Conservation (phyloP, 2,888 invertebrate species). For the Drosophila diplacantha region DNA sequence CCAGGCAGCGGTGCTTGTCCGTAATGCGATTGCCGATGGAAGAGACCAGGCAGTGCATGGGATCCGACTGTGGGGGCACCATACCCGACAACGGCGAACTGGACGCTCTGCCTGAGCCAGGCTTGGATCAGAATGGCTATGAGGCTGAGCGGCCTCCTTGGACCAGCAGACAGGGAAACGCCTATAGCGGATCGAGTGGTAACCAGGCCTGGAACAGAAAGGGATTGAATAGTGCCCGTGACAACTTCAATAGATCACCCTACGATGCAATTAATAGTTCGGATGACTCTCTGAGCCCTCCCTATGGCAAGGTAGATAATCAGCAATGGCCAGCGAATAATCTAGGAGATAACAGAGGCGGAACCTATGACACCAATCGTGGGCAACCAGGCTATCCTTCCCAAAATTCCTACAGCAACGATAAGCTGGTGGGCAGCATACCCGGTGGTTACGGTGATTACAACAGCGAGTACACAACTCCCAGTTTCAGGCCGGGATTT, state of each 20-base stretch:
- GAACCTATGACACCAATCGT: constrained; percentile 19
- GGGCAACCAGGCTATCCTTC: constrained; percentile 13
- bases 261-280: constrained; percentile 7
- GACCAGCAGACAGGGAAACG: background rate
- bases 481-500: constrained; percentile 14
- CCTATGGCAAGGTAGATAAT: background rate
- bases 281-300: background rate
- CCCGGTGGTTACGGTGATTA: constrained; percentile 9
- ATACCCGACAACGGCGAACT: constrained; percentile 54
- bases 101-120: constrained; percentile 37
- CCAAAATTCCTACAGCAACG: constrained; percentile 46
- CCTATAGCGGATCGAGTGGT: background rate
- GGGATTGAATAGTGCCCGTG: background rate
- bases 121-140: constrained; percentile 28
- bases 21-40: constrained; percentile 62
- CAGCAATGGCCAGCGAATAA: background rate
- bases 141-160: constrained; percentile 8
- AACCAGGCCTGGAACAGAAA: constrained; percentile 26
- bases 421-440: constrained; percentile 36
- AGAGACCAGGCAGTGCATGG: constrained; percentile 54
- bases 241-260: constrained; percentile 20
- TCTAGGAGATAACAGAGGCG: constrained; percentile 2
- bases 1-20: constrained; percentile 81
- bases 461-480: constrained; percentile 26
- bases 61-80: constrained; percentile 65